Evolutionary conservation across 1,140 invertebrate species (phyloP).

Genomic region (Stratiolaelaps scimitus): DNA sequence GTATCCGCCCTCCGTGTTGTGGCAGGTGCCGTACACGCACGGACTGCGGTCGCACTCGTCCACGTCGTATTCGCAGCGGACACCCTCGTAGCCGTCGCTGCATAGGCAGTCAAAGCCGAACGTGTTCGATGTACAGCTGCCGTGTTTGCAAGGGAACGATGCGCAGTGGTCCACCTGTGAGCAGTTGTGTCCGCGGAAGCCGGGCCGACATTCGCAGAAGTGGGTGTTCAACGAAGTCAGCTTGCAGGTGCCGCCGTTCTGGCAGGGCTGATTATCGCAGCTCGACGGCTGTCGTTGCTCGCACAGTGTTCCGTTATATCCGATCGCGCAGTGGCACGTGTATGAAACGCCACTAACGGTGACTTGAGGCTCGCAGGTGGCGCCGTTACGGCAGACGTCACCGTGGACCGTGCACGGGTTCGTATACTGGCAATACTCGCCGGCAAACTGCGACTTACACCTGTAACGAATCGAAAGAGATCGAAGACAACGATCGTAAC

Average conservation of each 20-base stretch:
- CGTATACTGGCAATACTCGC: constrained; percentile 79
- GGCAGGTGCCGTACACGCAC: constrained; percentile 54
- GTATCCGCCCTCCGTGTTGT: constrained; percentile 35
- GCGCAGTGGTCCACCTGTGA: constrained; percentile 57
- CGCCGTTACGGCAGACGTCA: constrained; percentile 63
- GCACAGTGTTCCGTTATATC: constrained; percentile 80
- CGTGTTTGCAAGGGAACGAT: constrained; percentile 57
- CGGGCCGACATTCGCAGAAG: constrained; percentile 65
- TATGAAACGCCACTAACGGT: constrained; percentile 57
- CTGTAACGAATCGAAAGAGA: constrained; percentile 53
- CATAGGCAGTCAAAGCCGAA: constrained; percentile 66
- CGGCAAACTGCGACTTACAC: constrained; percentile 74
- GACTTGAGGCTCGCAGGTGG: constrained; percentile 65
- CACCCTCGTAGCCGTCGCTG: constrained; percentile 70
- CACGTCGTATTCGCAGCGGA: constrained; percentile 71
- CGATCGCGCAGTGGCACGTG: constrained; percentile 70
- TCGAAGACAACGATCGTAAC: too few relatives aligned
- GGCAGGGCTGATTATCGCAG: constrained; percentile 73
- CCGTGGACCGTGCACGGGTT: constrained; percentile 60
- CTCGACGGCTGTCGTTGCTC: constrained; percentile 76
- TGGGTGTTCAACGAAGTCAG: constrained; percentile 59
- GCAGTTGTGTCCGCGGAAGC: constrained; percentile 70
- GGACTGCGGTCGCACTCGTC: constrained; percentile 63
- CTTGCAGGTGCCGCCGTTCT: constrained; percentile 68
- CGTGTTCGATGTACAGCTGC: constrained; percentile 58